phyloP scores from a whole-genome alignment of 2,113 vertebrate genomes.

The Eleginops maclovinus region DNA sequence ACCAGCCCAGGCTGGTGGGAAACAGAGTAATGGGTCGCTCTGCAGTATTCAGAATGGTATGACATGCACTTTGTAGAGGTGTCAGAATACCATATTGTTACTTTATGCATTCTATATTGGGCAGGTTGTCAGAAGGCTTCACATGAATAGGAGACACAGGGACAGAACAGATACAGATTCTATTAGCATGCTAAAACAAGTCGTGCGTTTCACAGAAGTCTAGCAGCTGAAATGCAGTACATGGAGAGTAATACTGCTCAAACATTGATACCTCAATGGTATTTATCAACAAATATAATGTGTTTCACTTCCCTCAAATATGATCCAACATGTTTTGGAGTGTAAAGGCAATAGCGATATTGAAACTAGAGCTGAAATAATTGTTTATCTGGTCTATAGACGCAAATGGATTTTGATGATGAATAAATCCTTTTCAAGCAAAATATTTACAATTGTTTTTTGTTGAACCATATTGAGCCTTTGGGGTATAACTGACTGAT shows the following conservation, averaged over 20 bases:
- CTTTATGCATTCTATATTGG: constrained; percentile 11
- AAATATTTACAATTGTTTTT: neutral
- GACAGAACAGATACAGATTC: constrained; percentile 1
- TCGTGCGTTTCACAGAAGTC: neutral
- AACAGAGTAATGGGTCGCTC: constrained; percentile 42
- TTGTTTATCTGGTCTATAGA: neutral
- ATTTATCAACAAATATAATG: neutral
- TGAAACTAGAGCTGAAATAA: neutral
- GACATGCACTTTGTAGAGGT: constrained; percentile 55
- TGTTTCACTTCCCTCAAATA: neutral
- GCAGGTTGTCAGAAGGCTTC: neutral
- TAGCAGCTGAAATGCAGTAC: neutral
- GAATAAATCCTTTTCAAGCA: neutral
- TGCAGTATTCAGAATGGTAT: constrained; percentile 15
- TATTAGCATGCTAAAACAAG: neutral
- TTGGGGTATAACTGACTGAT: neutral
- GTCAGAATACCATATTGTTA: constrained; percentile 26
- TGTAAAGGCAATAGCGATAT: neutral
- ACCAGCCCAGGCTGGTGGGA: constrained; percentile 18
- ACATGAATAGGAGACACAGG: neutral
- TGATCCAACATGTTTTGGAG: neutral
- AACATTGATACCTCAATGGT: neutral
- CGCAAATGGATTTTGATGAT: neutral
- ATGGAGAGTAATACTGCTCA: neutral
- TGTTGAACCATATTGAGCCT: neutral